Conservation (phyloP, 1,140 invertebrate genomes). For the Gyrodactylus salaris region DNA sequence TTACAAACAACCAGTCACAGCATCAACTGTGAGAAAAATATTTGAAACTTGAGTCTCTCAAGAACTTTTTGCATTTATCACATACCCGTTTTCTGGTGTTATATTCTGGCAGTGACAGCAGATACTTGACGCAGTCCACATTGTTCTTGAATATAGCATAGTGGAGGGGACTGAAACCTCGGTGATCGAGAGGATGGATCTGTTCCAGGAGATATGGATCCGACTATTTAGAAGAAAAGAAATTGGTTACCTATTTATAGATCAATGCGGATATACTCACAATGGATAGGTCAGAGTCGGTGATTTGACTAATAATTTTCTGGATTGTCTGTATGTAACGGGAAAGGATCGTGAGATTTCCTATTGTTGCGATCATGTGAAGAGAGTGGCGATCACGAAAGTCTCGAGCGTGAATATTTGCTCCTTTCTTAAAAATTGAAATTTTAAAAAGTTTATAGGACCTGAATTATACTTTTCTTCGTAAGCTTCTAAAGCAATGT, state of each 20-base stretch:
- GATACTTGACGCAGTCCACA: neutral
- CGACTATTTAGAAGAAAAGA: neutral
- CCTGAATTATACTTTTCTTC: no score
- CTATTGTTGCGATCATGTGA: neutral
- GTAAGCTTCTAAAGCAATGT: no score
- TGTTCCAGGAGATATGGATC: neutral
- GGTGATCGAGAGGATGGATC: neutral
- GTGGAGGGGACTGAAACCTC: neutral
- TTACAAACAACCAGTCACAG: no score
- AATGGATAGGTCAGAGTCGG: neutral
- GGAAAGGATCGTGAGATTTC: neutral
- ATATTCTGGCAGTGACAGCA: neutral
- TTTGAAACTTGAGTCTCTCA: no score
- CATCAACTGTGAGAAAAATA: no score
- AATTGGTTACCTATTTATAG: no score
- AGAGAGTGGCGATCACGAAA: neutral
- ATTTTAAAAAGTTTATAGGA: no score
- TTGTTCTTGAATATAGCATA: neutral
- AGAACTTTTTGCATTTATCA: no score
- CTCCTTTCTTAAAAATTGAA: neutral
- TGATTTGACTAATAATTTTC: neutral
- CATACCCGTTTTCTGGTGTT: neutral
- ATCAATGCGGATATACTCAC: no score
- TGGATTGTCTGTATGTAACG: neutral
- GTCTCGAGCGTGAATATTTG: neutral